phyloP scores from a whole-genome alignment of 2,797 vertebrate species.

The Intellagama lesueurii region DNA sequence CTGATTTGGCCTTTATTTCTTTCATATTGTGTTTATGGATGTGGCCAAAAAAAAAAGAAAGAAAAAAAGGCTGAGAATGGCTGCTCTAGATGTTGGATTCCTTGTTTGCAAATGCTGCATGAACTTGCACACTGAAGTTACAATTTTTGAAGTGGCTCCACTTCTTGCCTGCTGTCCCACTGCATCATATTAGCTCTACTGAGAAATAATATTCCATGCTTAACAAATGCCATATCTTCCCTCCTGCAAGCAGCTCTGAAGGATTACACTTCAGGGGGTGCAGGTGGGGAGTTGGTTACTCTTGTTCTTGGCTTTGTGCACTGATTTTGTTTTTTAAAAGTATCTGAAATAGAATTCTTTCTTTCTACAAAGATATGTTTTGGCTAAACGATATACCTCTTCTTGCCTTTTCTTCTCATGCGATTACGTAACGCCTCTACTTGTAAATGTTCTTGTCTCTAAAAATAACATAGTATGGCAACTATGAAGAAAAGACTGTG shows the following conservation, averaged over 20 bases:
- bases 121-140: too few relatives aligned
- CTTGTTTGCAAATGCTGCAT: neutral
- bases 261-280: too few relatives aligned
- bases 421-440: neutral
- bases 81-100: neutral
- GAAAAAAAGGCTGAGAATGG: too few relatives aligned
- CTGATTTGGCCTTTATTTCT: too few relatives aligned
- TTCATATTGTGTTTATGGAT: too few relatives aligned
- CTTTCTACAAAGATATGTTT: conserved; percentile 55
- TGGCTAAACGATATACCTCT: conserved; percentile 30
- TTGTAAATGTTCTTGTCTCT: conserved; percentile 12
- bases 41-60: too few relatives aligned
- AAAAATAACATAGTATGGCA: conserved; percentile 9
- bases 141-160: neutral
- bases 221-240: neutral
- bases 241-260: neutral
- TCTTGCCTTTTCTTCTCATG: conserved; percentile 44
- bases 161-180: neutral
- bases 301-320: conserved; percentile 29
- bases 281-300: neutral
- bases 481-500: neutral
- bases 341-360: conserved; percentile 40
- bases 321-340: conserved; percentile 33
- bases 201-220: neutral
- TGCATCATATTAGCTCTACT: neutral